These are phyloP conservation scores for Hydrotaea cyrtoneurina DNA, from an alignment of 2,888 invertebrate genomes.

Conservation along the genomic window DNA sequence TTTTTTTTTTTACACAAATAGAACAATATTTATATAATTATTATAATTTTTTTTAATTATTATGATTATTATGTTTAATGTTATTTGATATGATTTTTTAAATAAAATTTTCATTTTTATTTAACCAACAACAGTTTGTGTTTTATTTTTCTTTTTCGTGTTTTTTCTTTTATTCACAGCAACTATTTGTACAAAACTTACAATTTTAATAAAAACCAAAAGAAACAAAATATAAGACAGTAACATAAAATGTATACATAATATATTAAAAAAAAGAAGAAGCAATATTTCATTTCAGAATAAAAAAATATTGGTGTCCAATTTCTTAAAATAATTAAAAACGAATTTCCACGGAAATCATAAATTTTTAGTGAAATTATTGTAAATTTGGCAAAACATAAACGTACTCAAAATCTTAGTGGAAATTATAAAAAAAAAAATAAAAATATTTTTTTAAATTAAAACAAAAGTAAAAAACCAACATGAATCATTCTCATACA, in stretches of 20 bases:
- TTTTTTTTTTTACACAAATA: no score
- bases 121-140: constrained; percentile 32
- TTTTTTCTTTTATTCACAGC: constrained; percentile 38
- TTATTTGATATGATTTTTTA: constrained; percentile 65
- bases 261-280: constrained; percentile 20
- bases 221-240: background rate
- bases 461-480: constrained; percentile 33
- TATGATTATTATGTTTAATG: constrained; percentile 66
- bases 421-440: constrained; percentile 47
- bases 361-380: constrained; percentile 48
- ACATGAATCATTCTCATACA: constrained; percentile 48
- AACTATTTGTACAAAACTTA: constrained; percentile 65
- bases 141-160: constrained; percentile 31
- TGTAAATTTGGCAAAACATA: constrained; percentile 51
- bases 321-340: constrained; percentile 38
- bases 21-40: constrained; percentile 70
- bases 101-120: constrained; percentile 62
- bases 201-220: constrained; percentile 42
- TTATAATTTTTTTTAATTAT: constrained; percentile 52
- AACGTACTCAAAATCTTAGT: constrained; percentile 36
- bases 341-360: background rate
- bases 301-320: constrained; percentile 56
- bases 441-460: constrained; percentile 23
- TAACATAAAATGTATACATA: constrained; percentile 37
- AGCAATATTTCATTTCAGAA: constrained; percentile 61